phyloP scores from a whole-genome alignment of 2,113 vertebrate genomes.

The Anoura caudifer region DNA sequence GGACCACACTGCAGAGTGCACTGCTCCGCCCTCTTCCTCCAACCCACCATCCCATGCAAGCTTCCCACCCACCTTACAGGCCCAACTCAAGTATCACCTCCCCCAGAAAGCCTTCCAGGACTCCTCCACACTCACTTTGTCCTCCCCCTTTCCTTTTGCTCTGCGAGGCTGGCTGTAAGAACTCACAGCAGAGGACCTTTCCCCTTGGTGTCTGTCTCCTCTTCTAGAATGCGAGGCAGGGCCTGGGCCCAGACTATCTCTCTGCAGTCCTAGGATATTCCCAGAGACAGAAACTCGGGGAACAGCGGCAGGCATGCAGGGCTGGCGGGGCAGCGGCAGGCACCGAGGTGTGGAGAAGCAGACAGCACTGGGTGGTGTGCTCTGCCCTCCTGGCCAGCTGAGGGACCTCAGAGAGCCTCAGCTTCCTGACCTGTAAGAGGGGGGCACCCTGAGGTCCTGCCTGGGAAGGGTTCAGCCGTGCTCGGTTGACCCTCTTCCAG shows the following conservation, averaged over 20 bases:
- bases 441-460: neutral
- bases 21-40: neutral
- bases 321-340: neutral
- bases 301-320: fast-evolving
- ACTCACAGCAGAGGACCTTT: neutral
- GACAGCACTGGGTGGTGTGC: too few relatives aligned
- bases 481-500: neutral
- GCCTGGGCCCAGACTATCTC: neutral
- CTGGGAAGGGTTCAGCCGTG: neutral
- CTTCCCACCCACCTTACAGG: neutral
- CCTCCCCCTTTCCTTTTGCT: neutral
- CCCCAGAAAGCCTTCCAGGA: neutral
- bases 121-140: neutral
- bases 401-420: neutral
- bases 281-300: neutral
- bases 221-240: neutral
- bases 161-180: neutral
- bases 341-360: neutral
- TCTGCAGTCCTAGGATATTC: neutral
- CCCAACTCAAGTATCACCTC: neutral
- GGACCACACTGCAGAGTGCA: neutral
- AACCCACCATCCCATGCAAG: neutral
- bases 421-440: neutral
- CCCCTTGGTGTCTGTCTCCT: neutral
- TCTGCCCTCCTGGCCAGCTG: neutral